Conservation (phyloP, 2,888 invertebrate species). For the Drosophila pseudotakahashii region DNA sequence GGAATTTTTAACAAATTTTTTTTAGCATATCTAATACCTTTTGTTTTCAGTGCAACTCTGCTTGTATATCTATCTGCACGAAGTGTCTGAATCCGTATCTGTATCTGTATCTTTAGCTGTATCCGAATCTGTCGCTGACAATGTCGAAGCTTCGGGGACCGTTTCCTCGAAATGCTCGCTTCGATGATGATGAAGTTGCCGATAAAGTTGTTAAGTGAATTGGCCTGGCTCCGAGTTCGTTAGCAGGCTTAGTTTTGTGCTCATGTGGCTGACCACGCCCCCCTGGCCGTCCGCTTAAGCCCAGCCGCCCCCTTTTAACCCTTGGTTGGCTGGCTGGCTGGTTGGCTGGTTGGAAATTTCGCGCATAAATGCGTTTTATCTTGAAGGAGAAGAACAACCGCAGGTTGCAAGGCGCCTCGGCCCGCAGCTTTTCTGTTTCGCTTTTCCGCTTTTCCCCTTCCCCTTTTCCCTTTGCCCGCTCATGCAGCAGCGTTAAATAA, state of each 20-base stretch:
- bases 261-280: constrained; percentile 36
- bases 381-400: constrained; percentile 32
- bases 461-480: constrained; percentile 12
- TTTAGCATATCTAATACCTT: no score
- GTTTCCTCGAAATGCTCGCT: constrained; percentile 11
- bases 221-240: constrained; percentile 52
- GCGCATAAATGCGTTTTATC: constrained; percentile 49
- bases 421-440: constrained; percentile 22
- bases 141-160: neutral
- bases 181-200: constrained; percentile 51
- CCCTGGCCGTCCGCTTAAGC: constrained; percentile 1
- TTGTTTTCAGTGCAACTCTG: no score
- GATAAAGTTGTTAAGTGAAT: constrained; percentile 79
- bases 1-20: no score
- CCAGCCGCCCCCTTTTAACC: constrained; percentile 6
- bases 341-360: constrained; percentile 20
- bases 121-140: constrained; percentile 19
- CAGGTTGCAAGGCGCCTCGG: constrained; percentile 20
- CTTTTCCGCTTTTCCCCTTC: neutral
- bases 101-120: constrained; percentile 6
- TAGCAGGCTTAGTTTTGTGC: constrained; percentile 43
- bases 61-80: neutral
- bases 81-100: constrained; percentile 13
- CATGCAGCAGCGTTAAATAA: constrained; percentile 59
- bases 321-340: constrained; percentile 7